Evolutionary conservation across 2,113 vertebrate species (phyloP).

Genomic region (Amazona vittata): DNA sequence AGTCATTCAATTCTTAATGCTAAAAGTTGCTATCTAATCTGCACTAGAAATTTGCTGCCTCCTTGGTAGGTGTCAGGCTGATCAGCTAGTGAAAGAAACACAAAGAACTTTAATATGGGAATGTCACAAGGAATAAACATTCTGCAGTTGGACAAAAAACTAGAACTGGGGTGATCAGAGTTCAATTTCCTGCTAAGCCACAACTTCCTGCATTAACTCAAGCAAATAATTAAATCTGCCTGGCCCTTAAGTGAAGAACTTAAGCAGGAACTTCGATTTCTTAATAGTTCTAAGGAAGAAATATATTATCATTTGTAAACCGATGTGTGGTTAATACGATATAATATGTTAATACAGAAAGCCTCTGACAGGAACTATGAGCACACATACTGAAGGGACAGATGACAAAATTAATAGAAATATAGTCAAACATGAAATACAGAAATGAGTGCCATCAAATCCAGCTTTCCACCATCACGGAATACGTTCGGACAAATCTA

Average conservation of each 20-base stretch:
- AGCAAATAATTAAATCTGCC: background rate
- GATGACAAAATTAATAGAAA: background rate
- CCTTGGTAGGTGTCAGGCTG: background rate
- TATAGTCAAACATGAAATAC: background rate
- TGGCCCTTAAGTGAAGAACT: background rate
- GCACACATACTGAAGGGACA: background rate
- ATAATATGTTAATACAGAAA: background rate
- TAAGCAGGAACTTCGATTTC: background rate
- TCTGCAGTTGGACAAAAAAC: background rate
- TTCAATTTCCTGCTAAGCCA: background rate
- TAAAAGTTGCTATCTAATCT: background rate
- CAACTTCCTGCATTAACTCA: background rate
- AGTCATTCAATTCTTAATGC: background rate
- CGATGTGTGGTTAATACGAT: background rate
- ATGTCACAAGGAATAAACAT: background rate
- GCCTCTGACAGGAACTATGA: background rate
- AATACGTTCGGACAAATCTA: background rate
- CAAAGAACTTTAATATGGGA: background rate
- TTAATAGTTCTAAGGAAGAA: background rate
- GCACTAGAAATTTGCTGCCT: background rate
- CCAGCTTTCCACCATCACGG: background rate
- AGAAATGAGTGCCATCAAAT: background rate
- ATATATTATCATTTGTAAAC: background rate
- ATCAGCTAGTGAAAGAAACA: background rate
- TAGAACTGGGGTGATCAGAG: background rate